Percentiles rank a stretch among this genome's conserved stretches.
Evolutionary conservation across 2,113 vertebrate species (phyloP).

Genomic region (Coturnix japonica): DNA sequence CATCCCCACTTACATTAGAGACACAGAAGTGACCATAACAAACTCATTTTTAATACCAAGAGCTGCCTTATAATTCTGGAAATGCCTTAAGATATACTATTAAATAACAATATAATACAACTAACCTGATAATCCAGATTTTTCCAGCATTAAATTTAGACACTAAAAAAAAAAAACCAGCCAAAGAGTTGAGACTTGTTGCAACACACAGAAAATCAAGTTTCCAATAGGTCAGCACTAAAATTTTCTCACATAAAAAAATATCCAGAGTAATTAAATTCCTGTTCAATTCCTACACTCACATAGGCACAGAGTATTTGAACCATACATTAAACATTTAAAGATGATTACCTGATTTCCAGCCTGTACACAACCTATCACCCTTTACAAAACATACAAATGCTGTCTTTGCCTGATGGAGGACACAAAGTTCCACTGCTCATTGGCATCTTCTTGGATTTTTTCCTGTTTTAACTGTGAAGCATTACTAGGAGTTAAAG

Average conservation of each 20-base stretch:
- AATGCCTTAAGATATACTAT: neutral
- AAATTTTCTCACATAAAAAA: neutral
- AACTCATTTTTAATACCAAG: neutral
- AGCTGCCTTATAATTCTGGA: neutral
- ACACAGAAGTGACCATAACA: neutral
- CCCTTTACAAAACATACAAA: neutral
- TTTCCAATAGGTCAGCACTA: neutral
- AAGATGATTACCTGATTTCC: neutral
- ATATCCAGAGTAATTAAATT: neutral
- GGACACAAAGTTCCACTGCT: neutral
- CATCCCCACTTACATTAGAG: neutral
- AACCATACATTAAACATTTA: neutral
- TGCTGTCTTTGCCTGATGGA: neutral
- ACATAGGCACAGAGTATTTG: accelerated
- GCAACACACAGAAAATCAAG: neutral
- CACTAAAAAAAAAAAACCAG: conserved; percentile 81
- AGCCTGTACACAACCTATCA: neutral
- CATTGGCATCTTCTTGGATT: neutral
- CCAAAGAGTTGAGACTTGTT: neutral
- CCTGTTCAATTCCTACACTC: neutral
- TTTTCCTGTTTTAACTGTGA: neutral
- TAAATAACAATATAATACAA: neutral
- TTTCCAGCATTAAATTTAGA: conserved; percentile 85
- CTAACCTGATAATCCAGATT: conserved; percentile 86
- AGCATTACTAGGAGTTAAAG: neutral